Evolutionary conservation across 2,888 invertebrate species (phyloP).

Genomic region (Lingula anatina): DNA sequence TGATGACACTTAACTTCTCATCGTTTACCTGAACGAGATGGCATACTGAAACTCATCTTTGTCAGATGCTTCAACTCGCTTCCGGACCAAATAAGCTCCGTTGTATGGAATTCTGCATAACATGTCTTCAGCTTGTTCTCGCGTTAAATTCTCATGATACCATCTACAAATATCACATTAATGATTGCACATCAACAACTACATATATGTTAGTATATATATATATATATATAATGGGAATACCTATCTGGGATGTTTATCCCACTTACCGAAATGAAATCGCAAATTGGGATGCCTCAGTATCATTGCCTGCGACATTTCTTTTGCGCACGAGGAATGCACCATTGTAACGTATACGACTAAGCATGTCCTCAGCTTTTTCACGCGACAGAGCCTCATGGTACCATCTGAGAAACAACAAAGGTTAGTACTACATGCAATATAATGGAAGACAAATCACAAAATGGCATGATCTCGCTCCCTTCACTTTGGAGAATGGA

Average conservation of each 20-base stretch:
- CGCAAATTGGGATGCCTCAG: slow-evolving; percentile 77
- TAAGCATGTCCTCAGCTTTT: slow-evolving; percentile 83
- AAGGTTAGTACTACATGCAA: no score
- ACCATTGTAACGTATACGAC: slow-evolving; percentile 79
- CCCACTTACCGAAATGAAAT: slow-evolving; percentile 78
- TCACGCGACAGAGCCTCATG: slow-evolving; percentile 73
- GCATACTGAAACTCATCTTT: slow-evolving; percentile 80
- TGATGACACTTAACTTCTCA: no score
- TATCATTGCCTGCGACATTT: slow-evolving; percentile 61
- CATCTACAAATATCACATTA: slow-evolving; percentile 55
- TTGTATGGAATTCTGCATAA: slow-evolving; percentile 75
- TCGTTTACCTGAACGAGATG: slow-evolving; percentile 77
- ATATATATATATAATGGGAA: no score
- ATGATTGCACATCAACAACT: no score
- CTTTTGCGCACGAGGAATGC: slow-evolving; percentile 91
- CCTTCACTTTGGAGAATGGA: no score
- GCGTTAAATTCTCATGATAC: slow-evolving; percentile 76
- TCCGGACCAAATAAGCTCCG: slow-evolving; percentile 88
- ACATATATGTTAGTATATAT: no score
- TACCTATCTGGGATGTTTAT: no score
- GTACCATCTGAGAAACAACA: slow-evolving; percentile 64
- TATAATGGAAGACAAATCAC: no score
- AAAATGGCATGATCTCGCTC: no score
- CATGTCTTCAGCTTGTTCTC: slow-evolving; percentile 82
- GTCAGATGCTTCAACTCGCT: slow-evolving; percentile 61